Percentiles rank a stretch among this genome's conserved stretches.
Evolutionary conservation across 2,797 vertebrate genomes (phyloP).

Genomic region (Onychomys torridus): DNA sequence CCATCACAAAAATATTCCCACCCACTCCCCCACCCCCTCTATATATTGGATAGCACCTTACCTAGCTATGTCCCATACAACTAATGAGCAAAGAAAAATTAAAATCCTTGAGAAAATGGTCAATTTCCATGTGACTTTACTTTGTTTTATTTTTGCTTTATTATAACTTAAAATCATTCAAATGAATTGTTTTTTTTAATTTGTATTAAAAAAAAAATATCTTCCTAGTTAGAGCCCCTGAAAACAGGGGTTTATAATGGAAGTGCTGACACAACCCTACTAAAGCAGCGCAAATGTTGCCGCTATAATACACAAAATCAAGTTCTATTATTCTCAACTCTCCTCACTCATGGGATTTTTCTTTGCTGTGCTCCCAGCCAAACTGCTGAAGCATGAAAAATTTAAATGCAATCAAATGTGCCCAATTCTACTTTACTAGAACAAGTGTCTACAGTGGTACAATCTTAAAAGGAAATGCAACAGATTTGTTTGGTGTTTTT

Average conservation of each 20-base stretch:
- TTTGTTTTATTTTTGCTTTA: constrained; percentile 85
- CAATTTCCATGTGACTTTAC: constrained; percentile 83
- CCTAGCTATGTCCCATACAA: constrained; percentile 43
- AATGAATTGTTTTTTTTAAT: constrained; percentile 86
- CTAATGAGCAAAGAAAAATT: constrained; percentile 62
- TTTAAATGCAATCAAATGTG: constrained; percentile 93
- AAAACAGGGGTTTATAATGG: constrained; percentile 92
- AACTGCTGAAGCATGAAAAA: constrained; percentile 97
- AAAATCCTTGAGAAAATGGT: constrained; percentile 81
- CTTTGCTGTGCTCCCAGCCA: constrained; percentile 97
- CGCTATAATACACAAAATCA: constrained; percentile 97
- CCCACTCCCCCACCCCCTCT: not conserved
- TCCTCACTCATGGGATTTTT: constrained; percentile 98
- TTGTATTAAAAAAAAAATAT: constrained; percentile 88
- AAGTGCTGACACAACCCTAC: constrained; percentile 92
- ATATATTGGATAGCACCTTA: constrained; percentile 24
- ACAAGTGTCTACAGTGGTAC: constrained; percentile 98
- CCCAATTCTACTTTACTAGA: constrained; percentile 96
- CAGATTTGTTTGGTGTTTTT: constrained; percentile 91
- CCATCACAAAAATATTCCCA: constrained; percentile 44
- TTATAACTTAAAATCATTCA: constrained; percentile 87
- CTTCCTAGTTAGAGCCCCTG: constrained; percentile 90
- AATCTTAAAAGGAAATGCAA: constrained; percentile 98
- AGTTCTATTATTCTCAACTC: constrained; percentile 99
- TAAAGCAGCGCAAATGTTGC: constrained; percentile 91